Evolutionary conservation across 2,888 invertebrate genomes (phyloP), one percentile per base, ranked within the genome.

Genomic region (Anorthoa munda): DNA sequence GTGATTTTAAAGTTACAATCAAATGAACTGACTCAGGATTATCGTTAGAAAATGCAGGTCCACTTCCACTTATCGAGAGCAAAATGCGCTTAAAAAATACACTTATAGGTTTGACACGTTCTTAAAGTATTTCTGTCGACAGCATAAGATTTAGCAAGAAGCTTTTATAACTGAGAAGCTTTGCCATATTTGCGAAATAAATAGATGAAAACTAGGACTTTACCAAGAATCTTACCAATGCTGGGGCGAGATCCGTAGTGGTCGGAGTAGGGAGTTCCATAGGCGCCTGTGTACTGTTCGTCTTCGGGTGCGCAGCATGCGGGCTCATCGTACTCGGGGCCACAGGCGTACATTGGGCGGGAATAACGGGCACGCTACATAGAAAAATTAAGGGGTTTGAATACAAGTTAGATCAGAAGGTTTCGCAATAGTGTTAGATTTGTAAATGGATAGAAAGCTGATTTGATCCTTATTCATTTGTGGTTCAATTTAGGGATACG

Each of bases 301-400:
- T 98, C 98, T 92, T 99, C 99, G 65, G 98, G 98, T 23, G 98
- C 98, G 94, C 98, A 98, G 93, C 99, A 98, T 12, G 99, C 99
- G 53, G 99, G 99, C 94, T 99, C 99, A 93, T 99, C 99, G 94
- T 99, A 99, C 96, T 99, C 99, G 74, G 99, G 98, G 81, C 98
- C 97, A 83, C 97, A 97, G 9, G 95, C 96, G 92, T 97, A 97
- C 93, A 97, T 96, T 82, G 97, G 97, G 64, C 98, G 97, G 56
- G 98, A 98, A 92, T 98, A 98, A 88, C 98, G 98, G 84, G 97
- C 96, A 80, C 97, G 97, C 95, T 95, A 83, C 4, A 51, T 13
- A 26, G 15, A 5, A 51, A 18, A 31, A 55, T 46, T 26, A 18
- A 39, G 4, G n/a, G 18, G 12, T 0, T 17, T 31, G 39, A 56